Percentiles rank a stretch among this genome's conserved stretches.
Conservation (phyloP, 2,888 invertebrate genomes). For the Xylota segnis region DNA sequence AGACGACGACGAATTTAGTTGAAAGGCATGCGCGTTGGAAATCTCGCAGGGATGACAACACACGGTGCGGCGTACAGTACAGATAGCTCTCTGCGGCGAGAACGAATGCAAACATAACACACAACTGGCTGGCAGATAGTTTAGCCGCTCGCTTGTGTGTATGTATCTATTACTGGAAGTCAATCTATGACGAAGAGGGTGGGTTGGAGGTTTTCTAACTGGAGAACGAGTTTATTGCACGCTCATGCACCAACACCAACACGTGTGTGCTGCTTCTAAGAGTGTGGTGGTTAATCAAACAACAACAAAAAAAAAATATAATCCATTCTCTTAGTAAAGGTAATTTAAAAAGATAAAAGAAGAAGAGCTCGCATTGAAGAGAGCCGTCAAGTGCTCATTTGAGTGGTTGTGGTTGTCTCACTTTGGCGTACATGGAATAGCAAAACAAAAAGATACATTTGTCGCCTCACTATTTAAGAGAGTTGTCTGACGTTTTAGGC, state of each 20-base stretch:
- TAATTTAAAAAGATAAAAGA: constrained; percentile 21
- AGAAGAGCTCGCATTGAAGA: constrained; percentile 33
- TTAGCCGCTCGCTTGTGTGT: constrained; percentile 28
- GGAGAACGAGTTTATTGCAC: constrained; percentile 58
- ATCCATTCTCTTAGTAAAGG: constrained; percentile 51
- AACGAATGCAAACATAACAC: constrained; percentile 58
- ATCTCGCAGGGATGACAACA: constrained; percentile 50
- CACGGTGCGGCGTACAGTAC: constrained; percentile 65
- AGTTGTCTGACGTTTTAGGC: constrained; percentile 17
- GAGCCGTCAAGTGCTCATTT: neutral
- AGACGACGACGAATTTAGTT: constrained; percentile 40
- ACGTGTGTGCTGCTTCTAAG: neutral
- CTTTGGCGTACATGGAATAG: neutral
- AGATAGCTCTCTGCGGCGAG: constrained; percentile 63
- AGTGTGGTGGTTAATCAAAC: constrained; percentile 48
- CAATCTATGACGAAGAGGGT: constrained; percentile 7
- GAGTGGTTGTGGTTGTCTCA: neutral
- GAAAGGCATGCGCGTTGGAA: constrained; percentile 68
- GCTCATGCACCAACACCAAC: constrained; percentile 20
- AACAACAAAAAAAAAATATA: constrained; percentile 8
- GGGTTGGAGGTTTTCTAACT: constrained; percentile 55
- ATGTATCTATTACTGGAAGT: constrained; percentile 65
- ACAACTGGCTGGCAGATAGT: constrained; percentile 44
- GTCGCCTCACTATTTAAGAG: constrained; percentile 35
- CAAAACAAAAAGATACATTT: constrained; percentile 28